Evolutionary conservation across 30 jellyfish, hydroid and myxozoan species (phyloP).

Genomic region (Rhopilema esculentum): DNA sequence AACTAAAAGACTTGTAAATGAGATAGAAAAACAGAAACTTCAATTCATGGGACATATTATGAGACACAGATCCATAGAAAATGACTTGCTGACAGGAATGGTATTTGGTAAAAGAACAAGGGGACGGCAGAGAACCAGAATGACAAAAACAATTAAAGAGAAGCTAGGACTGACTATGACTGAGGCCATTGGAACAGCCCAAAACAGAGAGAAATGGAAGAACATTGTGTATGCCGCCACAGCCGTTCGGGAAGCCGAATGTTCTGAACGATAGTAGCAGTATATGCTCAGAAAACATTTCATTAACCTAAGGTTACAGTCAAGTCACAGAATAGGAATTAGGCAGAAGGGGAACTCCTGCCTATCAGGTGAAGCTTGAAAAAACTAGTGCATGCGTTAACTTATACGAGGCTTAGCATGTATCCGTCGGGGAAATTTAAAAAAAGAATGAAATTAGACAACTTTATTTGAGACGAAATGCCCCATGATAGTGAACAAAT

Average conservation of each 20-base stretch:
- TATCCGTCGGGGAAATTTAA: too few relatives aligned
- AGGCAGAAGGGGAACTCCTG: too few relatives aligned
- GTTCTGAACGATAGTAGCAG: conserved; percentile 23
- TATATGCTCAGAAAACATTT: too few relatives aligned
- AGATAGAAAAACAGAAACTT: not conserved
- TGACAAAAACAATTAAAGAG: conserved; percentile 24
- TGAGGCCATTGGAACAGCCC: conserved; percentile 40
- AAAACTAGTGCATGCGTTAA: too few relatives aligned
- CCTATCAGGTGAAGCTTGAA: too few relatives aligned
- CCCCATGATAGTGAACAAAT: too few relatives aligned
- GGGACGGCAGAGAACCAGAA: conserved; percentile 12
- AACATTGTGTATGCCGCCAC: conserved; percentile 48
- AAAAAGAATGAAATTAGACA: too few relatives aligned
- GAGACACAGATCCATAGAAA: not conserved
- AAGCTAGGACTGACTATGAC: conserved; percentile 35
- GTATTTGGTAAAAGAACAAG: conserved; percentile 8
- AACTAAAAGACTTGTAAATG: conserved; percentile 7
- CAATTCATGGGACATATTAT: conserved; percentile 6
- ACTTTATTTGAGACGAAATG: too few relatives aligned
- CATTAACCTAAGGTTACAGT: too few relatives aligned
- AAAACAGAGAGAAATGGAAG: conserved; percentile 41
- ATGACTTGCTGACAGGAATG: conserved; percentile 23
- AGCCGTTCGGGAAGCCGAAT: conserved; percentile 41
- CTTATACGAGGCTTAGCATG: too few relatives aligned
- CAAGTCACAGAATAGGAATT: too few relatives aligned